Base-by-base conservation (phyloP, 2,888 invertebrate genomes). In the Spilosoma lubricipeda region DNA sequence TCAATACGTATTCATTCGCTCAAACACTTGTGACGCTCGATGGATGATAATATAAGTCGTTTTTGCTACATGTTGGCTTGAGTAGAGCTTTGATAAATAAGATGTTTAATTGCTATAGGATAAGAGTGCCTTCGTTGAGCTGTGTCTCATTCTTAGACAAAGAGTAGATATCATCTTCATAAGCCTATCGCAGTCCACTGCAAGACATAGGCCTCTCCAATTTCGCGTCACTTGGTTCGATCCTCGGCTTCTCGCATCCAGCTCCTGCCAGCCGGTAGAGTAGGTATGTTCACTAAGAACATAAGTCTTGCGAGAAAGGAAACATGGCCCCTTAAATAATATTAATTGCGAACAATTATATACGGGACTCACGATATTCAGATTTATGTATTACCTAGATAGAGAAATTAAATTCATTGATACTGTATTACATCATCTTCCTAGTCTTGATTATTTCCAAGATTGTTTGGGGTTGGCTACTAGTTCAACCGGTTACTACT, bases 1-100 rank as follows among this genome's bases (percentile, higher is more conserved):
- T 77, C 77, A 76, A 77, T 78, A 77, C 70, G 73, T 82, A 82
- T 84, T 78, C 78, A 78, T 76, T 81, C 73, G 59, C 73, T 76
- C 81, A 81, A 85, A 84, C 80, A 82, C 75, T 85, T 63, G 73
- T 76, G 65, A 70, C 69, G 70, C 68, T 68, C 64, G 63, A 67
- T 65, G 52, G 71, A 71, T 75, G 72, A 74, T 74, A 75, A 78
- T 79, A 75, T 78, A 77, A 48, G 76, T 33, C 71, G 71, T 67
- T 70, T 74, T 63, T 71, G 67, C 74, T 78, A 74, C 73, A 80
- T 77, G 75, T 79, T 79, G 80, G 77, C 81, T 73, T 70, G 75
- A 79, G 76, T 67, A 77, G 77, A 73, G 76, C 75, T 82, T 80
- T 72, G 73, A 66, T 74, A 80, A 84, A 82, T 82, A 80, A 74